Conservation (phyloP, 2,797 vertebrate species). For the Typhlichthys eigenmanni region DNA sequence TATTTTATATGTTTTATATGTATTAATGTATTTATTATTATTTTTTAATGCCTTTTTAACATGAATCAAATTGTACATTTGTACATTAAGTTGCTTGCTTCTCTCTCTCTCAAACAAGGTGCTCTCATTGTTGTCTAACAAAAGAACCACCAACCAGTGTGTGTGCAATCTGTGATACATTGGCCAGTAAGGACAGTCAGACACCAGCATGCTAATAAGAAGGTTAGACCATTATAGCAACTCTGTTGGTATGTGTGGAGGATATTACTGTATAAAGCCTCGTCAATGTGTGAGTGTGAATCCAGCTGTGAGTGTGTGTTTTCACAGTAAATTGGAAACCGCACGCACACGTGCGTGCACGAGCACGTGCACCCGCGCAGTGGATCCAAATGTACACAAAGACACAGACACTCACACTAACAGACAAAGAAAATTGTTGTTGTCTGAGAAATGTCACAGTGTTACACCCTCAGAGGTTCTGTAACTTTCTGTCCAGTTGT, state of each 20-base stretch:
- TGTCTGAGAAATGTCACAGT: not conserved
- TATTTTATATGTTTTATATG: too few species aligned
- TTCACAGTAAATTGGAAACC: constrained; percentile 45
- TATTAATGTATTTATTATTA: too few species aligned
- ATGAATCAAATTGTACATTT: too few species aligned
- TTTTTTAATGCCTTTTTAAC: too few species aligned
- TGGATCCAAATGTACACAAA: not conserved
- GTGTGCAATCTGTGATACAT: constrained; percentile 38
- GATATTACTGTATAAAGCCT: constrained; percentile 13
- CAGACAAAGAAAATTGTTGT: not conserved
- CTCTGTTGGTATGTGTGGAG: constrained; percentile 41
- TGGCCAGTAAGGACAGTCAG: constrained; percentile 37
- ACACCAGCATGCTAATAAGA: constrained; percentile 56
- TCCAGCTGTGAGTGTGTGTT: constrained; percentile 36
- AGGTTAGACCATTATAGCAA: constrained; percentile 54
- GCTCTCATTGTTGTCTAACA: constrained; percentile 26
- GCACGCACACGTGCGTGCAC: constrained; percentile 42
- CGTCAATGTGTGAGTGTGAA: constrained; percentile 37
- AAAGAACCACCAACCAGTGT: constrained; percentile 27
- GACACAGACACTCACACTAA: constrained; percentile 13
- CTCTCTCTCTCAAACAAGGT: constrained; percentile 24
- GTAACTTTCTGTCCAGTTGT: not conserved
- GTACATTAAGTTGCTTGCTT: not conserved
- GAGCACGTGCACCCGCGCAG: not conserved
- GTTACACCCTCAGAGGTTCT: constrained; percentile 8